A percentile compares a stretch with the other conserved stretches of the same genome.
Conservation (phyloP, 1,140 invertebrate genomes). For the Nautilus pompilius region DNA sequence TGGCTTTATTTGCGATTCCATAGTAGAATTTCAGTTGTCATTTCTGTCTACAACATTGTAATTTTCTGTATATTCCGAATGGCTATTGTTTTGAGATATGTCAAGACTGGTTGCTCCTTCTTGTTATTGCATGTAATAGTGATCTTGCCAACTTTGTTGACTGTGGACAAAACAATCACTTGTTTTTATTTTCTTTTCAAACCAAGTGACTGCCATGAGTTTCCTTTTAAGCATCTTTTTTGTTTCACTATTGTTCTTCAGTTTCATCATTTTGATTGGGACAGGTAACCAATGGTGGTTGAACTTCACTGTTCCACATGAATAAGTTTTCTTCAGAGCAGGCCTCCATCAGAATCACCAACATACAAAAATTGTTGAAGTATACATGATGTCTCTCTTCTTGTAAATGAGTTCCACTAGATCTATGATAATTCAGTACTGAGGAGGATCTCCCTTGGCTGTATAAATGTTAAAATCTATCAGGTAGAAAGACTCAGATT, state of each 20-base stretch:
- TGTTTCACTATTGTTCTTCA: too few species aligned
- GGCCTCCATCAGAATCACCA: not conserved
- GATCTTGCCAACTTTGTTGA: too few species aligned
- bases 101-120: not conserved
- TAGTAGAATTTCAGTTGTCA: not conserved
- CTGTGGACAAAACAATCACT: too few species aligned
- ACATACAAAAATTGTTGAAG: not conserved
- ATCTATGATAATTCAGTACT: not conserved
- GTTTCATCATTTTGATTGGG: too few species aligned
- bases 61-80: not conserved
- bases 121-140: not conserved
- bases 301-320: not conserved
- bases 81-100: not conserved
- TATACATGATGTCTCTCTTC: not conserved
- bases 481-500: not conserved
- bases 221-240: too few species aligned
- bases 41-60: not conserved
- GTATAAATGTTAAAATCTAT: not conserved
- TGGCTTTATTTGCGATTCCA: not conserved
- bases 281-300: not conserved
- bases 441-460: too few species aligned
- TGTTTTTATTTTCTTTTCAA: too few species aligned
- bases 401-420: not conserved
- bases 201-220: too few species aligned
- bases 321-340: not conserved